Conservation (phyloP, 2,888 invertebrate species). For the Acholoe squamosa region DNA sequence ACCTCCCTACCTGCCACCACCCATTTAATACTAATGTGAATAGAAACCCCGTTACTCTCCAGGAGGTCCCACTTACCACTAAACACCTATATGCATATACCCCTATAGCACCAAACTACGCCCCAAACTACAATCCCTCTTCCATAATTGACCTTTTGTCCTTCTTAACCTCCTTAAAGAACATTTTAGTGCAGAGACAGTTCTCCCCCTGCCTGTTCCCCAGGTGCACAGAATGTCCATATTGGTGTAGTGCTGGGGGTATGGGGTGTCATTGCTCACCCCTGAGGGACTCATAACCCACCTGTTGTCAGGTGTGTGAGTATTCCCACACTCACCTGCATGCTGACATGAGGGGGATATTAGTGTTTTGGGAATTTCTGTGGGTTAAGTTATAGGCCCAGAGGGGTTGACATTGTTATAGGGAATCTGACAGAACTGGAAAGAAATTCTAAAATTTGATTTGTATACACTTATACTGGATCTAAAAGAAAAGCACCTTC, state of each 20-base stretch:
- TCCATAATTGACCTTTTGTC: slow-evolving; percentile 40
- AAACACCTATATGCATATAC: neutral
- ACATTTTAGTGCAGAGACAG: slow-evolving; percentile 21
- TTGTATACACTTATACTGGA: too few relatives aligned
- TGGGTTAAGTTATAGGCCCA: too few relatives aligned
- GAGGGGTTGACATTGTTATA: too few relatives aligned
- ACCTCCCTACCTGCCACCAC: too few relatives aligned
- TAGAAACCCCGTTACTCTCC: slow-evolving; percentile 6
- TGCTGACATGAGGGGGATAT: neutral
- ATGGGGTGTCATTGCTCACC: neutral
- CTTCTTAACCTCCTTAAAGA: neutral
- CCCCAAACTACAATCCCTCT: slow-evolving; percentile 1
- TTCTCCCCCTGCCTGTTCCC: neutral
- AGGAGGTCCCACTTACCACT: neutral
- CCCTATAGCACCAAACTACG: neutral
- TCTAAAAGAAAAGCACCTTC: too few relatives aligned
- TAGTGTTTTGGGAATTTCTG: too few relatives aligned
- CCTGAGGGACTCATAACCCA: neutral
- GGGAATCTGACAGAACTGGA: too few relatives aligned
- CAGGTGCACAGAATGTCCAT: neutral
- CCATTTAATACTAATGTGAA: neutral
- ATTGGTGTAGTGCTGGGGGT: slow-evolving; percentile 2
- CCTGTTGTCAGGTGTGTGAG: slow-evolving; percentile 11
- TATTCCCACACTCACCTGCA: slow-evolving; percentile 1
- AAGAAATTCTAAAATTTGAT: too few relatives aligned